phyloP scores from a whole-genome alignment of 64 coral and sea anemone genomes.

The Porites lutea region DNA sequence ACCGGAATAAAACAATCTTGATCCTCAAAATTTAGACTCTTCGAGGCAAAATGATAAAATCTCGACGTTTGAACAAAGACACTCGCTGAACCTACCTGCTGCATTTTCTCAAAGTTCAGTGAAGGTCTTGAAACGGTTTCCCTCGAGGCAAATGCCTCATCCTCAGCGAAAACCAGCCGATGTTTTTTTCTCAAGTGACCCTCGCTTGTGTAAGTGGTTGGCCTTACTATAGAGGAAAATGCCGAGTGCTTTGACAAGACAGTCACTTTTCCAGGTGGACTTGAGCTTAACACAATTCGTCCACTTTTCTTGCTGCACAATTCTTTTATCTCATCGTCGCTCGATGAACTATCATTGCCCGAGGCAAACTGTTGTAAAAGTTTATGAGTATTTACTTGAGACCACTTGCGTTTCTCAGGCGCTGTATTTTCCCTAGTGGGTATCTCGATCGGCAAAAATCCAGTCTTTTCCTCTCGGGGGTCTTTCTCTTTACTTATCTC shows the following conservation, averaged over 20 bases:
- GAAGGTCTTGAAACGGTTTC: conserved; percentile 55
- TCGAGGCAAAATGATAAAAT: neutral
- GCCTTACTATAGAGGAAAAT: conserved; percentile 82
- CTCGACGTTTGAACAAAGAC: neutral
- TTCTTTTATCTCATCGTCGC: conserved; percentile 99
- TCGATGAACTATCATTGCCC: conserved; percentile 93
- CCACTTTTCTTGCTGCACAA: conserved; percentile 77
- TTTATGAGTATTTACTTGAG: conserved; percentile 82
- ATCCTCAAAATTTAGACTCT: neutral
- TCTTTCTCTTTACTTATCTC: conserved; percentile 36
- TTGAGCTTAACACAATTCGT: conserved; percentile 71
- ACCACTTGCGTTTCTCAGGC: conserved; percentile 98
- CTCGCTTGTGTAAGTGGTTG: conserved; percentile 42
- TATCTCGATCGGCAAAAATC: conserved; percentile 55
- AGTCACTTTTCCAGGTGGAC: conserved; percentile 90
- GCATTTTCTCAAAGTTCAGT: conserved; percentile 99
- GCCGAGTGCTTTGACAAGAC: conserved; percentile 87
- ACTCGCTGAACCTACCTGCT: conserved; percentile 74
- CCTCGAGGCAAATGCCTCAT: conserved; percentile 41
- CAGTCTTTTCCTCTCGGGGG: conserved; percentile 14
- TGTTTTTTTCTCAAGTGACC: conserved; percentile 95
- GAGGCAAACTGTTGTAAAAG: conserved; percentile 82
- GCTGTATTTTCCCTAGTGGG: conserved; percentile 25
- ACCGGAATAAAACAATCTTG: neutral
- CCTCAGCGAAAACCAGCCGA: conserved; percentile 72